Evolutionary conservation across 2,113 vertebrate genomes (phyloP).

Genomic region (Mola mola): DNA sequence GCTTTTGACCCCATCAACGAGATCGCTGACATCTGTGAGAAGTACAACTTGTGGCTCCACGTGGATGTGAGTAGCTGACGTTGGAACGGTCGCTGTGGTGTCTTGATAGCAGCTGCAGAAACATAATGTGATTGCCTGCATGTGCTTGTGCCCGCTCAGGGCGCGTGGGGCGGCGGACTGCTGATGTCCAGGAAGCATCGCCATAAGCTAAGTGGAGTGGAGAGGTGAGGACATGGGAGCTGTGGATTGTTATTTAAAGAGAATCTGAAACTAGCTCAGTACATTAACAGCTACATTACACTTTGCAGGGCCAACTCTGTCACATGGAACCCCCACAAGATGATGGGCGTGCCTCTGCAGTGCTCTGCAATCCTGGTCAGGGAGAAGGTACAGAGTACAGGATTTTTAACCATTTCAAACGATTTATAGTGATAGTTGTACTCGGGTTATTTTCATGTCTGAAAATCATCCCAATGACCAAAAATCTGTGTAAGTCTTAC

Average conservation of each 20-base stretch:
- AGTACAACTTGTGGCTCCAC: constrained; percentile 97
- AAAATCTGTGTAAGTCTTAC: no score
- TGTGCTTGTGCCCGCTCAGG: constrained; percentile 74
- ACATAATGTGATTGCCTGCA: no score
- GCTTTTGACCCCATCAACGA: constrained; percentile 98
- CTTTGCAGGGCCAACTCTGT: constrained; percentile 93
- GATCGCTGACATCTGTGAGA: constrained; percentile 97
- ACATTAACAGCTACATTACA: not conserved
- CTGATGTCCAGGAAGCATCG: constrained; percentile 97
- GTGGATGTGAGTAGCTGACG: constrained; percentile 97
- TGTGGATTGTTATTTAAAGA: not conserved
- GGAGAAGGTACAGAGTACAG: constrained; percentile 91
- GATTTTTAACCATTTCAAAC: no score
- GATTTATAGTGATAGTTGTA: no score
- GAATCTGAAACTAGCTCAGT: not conserved
- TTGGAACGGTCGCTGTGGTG: no score
- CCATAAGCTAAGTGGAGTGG: constrained; percentile 92
- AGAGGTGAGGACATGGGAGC: constrained; percentile 83
- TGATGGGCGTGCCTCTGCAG: constrained; percentile 98
- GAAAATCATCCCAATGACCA: no score
- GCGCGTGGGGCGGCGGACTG: constrained; percentile 96
- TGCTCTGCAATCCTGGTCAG: constrained; percentile 97
- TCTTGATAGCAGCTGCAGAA: no score
- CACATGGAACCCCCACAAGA: constrained; percentile 99
- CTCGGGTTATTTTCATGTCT: no score